phyloP scores from a whole-genome alignment of 2,888 invertebrate species.

The Caenorhabditis sp. region DNA sequence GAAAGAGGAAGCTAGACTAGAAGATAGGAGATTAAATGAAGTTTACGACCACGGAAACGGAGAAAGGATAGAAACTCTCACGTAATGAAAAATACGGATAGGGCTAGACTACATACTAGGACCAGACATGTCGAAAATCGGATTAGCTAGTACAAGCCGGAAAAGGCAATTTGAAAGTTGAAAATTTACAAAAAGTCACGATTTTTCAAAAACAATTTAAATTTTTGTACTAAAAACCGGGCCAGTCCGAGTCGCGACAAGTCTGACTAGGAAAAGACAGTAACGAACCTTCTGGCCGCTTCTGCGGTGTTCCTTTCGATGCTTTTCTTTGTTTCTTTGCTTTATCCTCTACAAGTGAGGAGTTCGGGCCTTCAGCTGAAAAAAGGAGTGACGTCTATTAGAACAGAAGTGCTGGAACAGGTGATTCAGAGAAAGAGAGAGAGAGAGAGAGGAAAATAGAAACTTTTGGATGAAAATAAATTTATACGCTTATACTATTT shows the following conservation, averaged over 20 bases:
- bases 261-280: neutral
- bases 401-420: neutral
- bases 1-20: constrained; percentile 4
- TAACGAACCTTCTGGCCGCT: constrained; percentile 45
- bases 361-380: constrained; percentile 37
- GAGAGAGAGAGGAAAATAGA: neutral
- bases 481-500: no score
- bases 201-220: no score
- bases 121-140: no score
- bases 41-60: neutral
- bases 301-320: constrained; percentile 41
- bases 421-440: neutral
- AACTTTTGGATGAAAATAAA: no score
- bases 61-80: constrained; percentile 5
- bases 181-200: no score
- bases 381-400: neutral
- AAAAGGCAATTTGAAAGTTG: no score
- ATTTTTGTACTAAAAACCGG: no score
- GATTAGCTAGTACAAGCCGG: no score
- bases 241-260: no score
- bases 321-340: constrained; percentile 42
- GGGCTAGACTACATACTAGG: no score
- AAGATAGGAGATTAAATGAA: neutral
- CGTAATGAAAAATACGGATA: no score
- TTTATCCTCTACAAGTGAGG: constrained; percentile 35